phyloP scores from a whole-genome alignment of 1,140 invertebrate species.

The Meloidogyne floridensis region DNA sequence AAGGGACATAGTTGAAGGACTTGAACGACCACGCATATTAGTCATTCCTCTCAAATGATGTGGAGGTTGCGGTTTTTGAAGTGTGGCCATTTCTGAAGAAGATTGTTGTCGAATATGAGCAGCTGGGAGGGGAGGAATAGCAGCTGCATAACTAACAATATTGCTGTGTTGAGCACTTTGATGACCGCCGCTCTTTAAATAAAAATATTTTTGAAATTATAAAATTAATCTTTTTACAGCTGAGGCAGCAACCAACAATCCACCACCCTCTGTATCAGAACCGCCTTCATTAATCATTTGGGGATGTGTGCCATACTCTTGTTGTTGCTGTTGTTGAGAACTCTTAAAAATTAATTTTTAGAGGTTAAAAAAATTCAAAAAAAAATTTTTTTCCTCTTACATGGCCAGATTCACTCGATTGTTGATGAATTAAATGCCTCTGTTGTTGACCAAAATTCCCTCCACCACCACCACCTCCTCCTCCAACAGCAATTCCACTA shows the following conservation, averaged over 20 bases:
- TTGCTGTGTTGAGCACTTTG: constrained; percentile 7
- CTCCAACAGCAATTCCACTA: constrained; percentile 13
- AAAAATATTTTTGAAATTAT: too few relatives aligned
- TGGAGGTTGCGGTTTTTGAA: neutral
- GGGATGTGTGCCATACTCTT: neutral
- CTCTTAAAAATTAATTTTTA: constrained; percentile 8
- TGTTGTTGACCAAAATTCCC: constrained; percentile 9
- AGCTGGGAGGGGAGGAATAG: constrained; percentile 19
- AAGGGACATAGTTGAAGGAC: constrained; percentile 52
- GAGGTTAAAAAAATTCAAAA: too few relatives aligned
- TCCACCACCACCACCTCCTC: neutral
- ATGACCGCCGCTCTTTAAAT: neutral
- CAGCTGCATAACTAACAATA: constrained; percentile 13
- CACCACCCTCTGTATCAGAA: neutral
- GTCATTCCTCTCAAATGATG: neutral
- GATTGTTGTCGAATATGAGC: constrained; percentile 10
- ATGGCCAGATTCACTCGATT: constrained; percentile 3
- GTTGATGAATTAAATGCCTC: constrained; percentile 9
- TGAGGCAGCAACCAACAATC: neutral
- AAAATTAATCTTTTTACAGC: neutral
- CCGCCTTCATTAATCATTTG: neutral
- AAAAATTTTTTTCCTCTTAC: neutral
- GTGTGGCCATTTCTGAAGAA: neutral
- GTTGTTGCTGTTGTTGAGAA: constrained; percentile 10
- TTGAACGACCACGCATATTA: constrained; percentile 12